Evolutionary conservation across 35 echinoderm and acorn worm species (phyloP).

Genomic region (Lytechinus pictus): DNA sequence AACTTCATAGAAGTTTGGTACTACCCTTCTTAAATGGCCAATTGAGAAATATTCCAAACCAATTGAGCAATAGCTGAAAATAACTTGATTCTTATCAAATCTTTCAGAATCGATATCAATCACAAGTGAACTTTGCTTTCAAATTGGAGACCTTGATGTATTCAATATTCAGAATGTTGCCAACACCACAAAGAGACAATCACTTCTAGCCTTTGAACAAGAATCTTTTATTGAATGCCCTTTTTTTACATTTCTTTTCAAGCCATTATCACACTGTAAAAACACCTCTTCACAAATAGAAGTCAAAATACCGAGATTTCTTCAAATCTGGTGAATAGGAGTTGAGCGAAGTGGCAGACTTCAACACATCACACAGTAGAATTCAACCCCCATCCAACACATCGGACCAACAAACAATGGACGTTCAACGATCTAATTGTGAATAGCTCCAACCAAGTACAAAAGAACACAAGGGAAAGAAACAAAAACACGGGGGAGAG

Average conservation of each 20-base stretch:
- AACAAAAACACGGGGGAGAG: constrained; percentile 2
- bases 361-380: background rate
- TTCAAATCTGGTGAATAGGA: background rate
- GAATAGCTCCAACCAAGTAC: constrained; percentile 19
- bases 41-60: background rate
- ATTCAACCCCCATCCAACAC: constrained; percentile 28
- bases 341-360: background rate
- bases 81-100: constrained; percentile 9
- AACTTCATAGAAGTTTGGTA: background rate
- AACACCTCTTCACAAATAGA: background rate
- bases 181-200: background rate
- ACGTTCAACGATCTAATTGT: constrained; percentile 16
- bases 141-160: background rate
- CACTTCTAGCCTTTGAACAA: background rate
- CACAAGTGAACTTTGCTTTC: background rate
- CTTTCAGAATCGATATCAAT: constrained; percentile 13
- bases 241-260: background rate
- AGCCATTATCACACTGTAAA: constrained; percentile 3
- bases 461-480: constrained; percentile 16
- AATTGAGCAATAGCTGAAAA: background rate
- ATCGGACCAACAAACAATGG: constrained; percentile 16
- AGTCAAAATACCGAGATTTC: background rate
- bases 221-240: background rate
- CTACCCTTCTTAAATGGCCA: background rate
- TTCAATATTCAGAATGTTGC: constrained; percentile 13